A percentile compares a stretch with the other conserved stretches of the same genome.
These are phyloP conservation scores for Sitodiplosis mosellana DNA, from an alignment of 1,140 invertebrate species.

Conservation along the genomic window DNA sequence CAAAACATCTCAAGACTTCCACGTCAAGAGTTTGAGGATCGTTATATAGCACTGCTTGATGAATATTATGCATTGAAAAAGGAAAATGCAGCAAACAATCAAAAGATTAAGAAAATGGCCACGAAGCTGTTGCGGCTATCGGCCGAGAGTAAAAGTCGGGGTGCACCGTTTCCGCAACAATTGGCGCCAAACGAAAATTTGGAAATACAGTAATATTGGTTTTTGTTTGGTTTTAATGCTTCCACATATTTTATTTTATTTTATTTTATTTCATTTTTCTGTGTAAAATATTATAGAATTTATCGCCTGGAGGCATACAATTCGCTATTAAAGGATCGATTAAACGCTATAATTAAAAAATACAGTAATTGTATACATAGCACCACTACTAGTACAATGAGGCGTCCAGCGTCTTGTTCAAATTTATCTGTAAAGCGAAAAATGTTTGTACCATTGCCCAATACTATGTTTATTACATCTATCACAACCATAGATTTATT, in stretches of 20 bases:
- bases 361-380: background rate
- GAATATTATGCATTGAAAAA: conserved; percentile 2
- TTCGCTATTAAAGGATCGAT: background rate
- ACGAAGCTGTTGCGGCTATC: conserved; percentile 3
- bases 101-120: conserved; percentile 1
- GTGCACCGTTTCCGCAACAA: background rate
- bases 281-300: background rate
- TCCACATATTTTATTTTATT: too few species aligned
- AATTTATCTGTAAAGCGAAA: too few species aligned
- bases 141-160: background rate
- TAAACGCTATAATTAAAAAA: background rate
- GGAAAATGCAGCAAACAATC: conserved; percentile 1
- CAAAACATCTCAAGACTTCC: background rate
- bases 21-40: conserved; percentile 1
- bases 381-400: too few species aligned
- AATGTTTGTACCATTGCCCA: too few species aligned
- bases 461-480: too few species aligned
- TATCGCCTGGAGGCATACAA: background rate
- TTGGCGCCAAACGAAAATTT: background rate
- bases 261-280: too few species aligned
- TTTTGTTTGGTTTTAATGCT: too few species aligned
- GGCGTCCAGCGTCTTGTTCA: too few species aligned
- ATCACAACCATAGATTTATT: too few species aligned
- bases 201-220: background rate
- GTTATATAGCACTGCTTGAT: conserved; percentile 1